Conservation (phyloP, 2,888 invertebrate genomes). For the Hylaea fasciaria region DNA sequence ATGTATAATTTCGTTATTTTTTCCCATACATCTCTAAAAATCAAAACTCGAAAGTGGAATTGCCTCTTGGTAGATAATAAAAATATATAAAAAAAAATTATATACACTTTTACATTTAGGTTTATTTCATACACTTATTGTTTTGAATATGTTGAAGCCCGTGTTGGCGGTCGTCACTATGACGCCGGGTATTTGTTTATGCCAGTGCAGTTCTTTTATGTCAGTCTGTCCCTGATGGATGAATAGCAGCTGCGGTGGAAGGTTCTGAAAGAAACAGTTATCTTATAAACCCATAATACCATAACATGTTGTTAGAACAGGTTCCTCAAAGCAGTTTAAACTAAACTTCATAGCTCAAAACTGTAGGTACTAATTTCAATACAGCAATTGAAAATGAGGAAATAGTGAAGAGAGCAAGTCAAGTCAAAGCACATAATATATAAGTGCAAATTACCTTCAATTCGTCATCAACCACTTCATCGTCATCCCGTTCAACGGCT, state of each 20-base stretch:
- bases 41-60: too few relatives aligned
- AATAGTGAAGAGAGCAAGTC: too few relatives aligned
- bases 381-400: too few relatives aligned
- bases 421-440: too few relatives aligned
- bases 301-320: neutral
- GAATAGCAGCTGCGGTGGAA: constrained; percentile 98
- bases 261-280: constrained; percentile 81
- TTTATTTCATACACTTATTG: constrained; percentile 94
- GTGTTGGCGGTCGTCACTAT: constrained; percentile 97
- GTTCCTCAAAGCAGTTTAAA: neutral
- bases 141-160: constrained; percentile 98
- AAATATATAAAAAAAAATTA: too few relatives aligned
- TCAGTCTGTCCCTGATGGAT: constrained; percentile 99
- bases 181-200: constrained; percentile 96
- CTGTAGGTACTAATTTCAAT: too few relatives aligned
- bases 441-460: constrained; percentile 63
- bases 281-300: neutral
- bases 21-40: too few relatives aligned
- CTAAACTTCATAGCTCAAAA: too few relatives aligned
- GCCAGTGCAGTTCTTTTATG: constrained; percentile 99
- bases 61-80: too few relatives aligned
- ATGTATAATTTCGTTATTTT: too few relatives aligned
- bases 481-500: constrained; percentile 92
- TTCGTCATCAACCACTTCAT: constrained; percentile 83
- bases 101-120: too few relatives aligned